A percentile compares a stretch with the other conserved stretches of the same genome.
Conservation (phyloP, 2,797 vertebrate species). For the Alosa sapidissima region DNA sequence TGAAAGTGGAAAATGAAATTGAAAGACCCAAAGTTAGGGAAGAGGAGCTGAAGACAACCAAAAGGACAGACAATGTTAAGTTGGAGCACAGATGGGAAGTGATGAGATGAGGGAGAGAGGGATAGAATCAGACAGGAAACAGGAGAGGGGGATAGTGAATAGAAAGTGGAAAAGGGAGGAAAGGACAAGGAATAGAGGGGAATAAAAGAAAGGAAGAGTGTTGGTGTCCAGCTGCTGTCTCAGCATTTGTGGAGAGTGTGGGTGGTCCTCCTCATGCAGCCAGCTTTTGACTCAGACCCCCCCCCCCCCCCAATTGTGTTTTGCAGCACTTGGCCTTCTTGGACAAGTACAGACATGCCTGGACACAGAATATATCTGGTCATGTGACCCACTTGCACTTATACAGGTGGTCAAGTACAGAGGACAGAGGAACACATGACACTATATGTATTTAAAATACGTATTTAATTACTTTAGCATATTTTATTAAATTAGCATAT, state of each 20-base stretch:
- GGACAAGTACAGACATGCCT: neutral
- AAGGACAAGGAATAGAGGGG: neutral
- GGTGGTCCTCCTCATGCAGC: neutral
- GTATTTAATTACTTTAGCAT: no score
- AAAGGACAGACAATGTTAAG: neutral
- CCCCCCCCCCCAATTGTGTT: neutral
- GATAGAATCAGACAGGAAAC: neutral
- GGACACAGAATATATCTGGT: neutral
- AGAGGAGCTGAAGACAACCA: neutral
- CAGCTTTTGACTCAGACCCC: neutral
- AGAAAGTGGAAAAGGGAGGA: neutral
- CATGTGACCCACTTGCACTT: neutral
- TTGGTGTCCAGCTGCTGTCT: neutral
- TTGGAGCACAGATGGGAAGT: neutral
- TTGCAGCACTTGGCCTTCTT: neutral
- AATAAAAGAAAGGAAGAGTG: slow-evolving; percentile 13
- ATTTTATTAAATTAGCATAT: no score
- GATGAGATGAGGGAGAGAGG: neutral
- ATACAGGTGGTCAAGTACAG: neutral
- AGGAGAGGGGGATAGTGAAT: neutral
- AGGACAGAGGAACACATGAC: neutral
- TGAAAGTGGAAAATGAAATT: neutral
- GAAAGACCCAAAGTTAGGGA: neutral
- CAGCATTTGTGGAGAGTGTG: slow-evolving; percentile 1
- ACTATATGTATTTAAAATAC: no score